Conservation (phyloP, 2,888 invertebrate genomes). For the Chydorus sphaericus region DNA sequence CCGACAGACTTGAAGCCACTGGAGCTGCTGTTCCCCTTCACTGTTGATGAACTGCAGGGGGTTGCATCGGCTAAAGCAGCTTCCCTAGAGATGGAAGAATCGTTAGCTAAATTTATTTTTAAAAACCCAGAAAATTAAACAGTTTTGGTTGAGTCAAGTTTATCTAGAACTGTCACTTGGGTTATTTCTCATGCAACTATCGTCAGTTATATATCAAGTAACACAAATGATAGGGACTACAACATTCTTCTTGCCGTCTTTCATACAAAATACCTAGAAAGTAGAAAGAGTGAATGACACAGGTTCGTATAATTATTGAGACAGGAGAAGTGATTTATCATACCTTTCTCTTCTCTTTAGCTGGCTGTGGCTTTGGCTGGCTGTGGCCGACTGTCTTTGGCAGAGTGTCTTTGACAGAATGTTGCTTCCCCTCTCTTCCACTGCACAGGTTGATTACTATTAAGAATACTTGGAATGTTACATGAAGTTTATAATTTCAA, state of each 20-base stretch:
- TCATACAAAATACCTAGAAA: constrained; percentile 61
- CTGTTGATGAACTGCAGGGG: too few relatives aligned
- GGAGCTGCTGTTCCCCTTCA: too few relatives aligned
- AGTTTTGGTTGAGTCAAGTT: too few relatives aligned
- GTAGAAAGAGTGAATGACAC: not conserved
- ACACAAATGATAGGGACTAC: constrained; percentile 63
- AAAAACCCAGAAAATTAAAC: too few relatives aligned
- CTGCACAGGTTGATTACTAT: constrained; percentile 68
- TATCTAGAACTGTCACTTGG: constrained; percentile 26
- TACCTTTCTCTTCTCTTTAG: constrained; percentile 33
- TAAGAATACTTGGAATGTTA: too few relatives aligned
- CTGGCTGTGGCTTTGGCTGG: too few relatives aligned
- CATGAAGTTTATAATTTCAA: too few relatives aligned
- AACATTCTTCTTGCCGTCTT: constrained; percentile 81
- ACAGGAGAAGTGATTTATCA: not conserved
- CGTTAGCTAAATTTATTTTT: too few relatives aligned
- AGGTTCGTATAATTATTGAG: not conserved
- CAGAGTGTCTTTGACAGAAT: constrained; percentile 87
- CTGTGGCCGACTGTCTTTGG: constrained; percentile 79
- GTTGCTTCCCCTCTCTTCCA: constrained; percentile 63
- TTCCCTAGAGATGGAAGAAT: too few relatives aligned
- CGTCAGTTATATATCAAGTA: constrained; percentile 66
- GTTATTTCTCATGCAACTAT: constrained; percentile 45
- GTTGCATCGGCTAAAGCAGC: too few relatives aligned
- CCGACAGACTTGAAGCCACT: too few relatives aligned